phyloP scores from a whole-genome alignment of 2,797 vertebrate genomes.

The Chlorospingus flavigularis region DNA sequence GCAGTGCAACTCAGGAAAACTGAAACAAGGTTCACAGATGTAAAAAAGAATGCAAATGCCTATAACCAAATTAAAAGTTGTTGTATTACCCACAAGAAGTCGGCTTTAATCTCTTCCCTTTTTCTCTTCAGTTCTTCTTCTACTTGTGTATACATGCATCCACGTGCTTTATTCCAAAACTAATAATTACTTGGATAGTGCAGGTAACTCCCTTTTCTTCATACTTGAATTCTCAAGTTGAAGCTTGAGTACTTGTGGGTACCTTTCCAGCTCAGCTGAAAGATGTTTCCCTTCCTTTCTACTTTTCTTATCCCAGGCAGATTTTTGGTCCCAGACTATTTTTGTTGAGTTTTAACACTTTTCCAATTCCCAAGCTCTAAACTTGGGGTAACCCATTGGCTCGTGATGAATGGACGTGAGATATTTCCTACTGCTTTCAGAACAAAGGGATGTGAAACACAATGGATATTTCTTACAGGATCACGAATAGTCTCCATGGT shows the following conservation, averaged over 20 bases:
- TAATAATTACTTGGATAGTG: background rate
- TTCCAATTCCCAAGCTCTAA: background rate
- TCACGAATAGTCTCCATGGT: slow-evolving; percentile 64
- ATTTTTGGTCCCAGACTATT: background rate
- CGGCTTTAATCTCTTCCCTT: background rate
- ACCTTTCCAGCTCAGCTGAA: background rate
- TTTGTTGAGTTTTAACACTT: background rate
- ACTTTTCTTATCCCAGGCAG: background rate
- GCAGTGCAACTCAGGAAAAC: background rate
- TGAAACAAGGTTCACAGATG: background rate
- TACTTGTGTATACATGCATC: background rate
- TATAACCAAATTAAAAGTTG: background rate
- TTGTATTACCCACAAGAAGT: background rate
- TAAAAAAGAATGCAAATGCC: background rate
- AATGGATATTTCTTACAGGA: slow-evolving; percentile 58
- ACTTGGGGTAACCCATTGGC: slow-evolving; percentile 8
- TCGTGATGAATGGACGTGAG: slow-evolving; percentile 34
- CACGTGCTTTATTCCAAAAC: background rate
- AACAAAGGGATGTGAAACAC: slow-evolving; percentile 58
- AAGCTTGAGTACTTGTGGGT: background rate
- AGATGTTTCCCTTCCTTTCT: background rate
- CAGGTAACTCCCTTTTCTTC: background rate
- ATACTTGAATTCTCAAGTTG: background rate
- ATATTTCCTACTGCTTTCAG: slow-evolving; percentile 53
- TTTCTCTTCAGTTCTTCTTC: background rate